A percentile compares a stretch with the other conserved stretches of the same genome.
Conservation (phyloP, 2,888 invertebrate genomes). For the Pheosia tremula region DNA sequence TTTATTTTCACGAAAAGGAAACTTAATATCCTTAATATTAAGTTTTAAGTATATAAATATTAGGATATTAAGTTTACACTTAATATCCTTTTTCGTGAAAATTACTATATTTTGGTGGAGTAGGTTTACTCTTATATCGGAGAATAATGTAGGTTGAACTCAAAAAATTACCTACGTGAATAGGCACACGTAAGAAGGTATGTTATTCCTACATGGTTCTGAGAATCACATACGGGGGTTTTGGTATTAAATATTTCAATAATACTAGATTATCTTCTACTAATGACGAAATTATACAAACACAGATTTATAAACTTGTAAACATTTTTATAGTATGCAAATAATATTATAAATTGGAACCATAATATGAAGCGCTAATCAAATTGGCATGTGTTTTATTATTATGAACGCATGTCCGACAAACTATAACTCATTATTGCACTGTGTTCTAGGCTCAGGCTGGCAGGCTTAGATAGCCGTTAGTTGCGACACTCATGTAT, state of each 20-base stretch:
- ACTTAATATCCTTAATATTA: no score
- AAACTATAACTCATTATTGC: conserved; percentile 57
- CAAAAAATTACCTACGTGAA: no score
- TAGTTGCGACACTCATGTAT: conserved; percentile 50
- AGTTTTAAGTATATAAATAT: no score
- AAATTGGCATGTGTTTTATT: conserved; percentile 41
- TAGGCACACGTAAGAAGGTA: no score
- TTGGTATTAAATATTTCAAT: background rate
- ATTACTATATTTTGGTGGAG: no score
- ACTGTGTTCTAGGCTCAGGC: conserved; percentile 33
- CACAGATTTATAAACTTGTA: conserved; percentile 16
- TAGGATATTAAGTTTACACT: no score
- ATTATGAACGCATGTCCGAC: conserved; percentile 46
- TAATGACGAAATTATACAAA: conserved; percentile 27
- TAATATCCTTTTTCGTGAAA: no score
- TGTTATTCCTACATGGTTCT: no score
- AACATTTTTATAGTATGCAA: conserved; percentile 20
- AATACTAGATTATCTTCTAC: conserved; percentile 8
- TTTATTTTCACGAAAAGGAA: no score
- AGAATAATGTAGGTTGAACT: no score
- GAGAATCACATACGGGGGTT: no score
- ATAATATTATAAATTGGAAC: conserved; percentile 27
- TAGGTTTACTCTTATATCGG: no score
- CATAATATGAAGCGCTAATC: conserved; percentile 36
- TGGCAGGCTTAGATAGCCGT: conserved; percentile 27